Base-by-base conservation (phyloP, 2,797 vertebrate species). In the Onychomys torridus region DNA sequence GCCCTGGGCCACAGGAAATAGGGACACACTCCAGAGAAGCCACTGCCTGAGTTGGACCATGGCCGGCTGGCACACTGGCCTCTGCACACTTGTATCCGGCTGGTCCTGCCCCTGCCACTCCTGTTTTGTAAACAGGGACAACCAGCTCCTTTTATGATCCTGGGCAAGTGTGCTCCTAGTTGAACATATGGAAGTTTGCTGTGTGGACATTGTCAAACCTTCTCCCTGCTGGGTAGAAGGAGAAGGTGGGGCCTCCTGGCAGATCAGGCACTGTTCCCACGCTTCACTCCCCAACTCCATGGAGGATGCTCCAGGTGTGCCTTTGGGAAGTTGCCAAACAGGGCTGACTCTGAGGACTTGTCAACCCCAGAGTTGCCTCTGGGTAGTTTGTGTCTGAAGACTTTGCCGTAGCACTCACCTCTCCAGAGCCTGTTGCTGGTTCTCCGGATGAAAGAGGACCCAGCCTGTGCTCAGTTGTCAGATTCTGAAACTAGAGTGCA, bases 1-100 rank as follows among this genome's bases (percentile, higher is more conserved):
- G 83, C 89, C 69, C 83, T 84, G n/a, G 69, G 89, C 95, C 83
- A 87, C 87, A 85, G 96, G 84, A 97, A 96, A 90, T 93, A 29
- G 90, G 91, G 46, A 43, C 67, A 46, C 77, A 23, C 34, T 76
- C 85, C 67, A 63, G 77, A 55, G 88, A 91, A 96, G 82, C 88
- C 83, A 40, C 87, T 25, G 91, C 59, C 90, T 32, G 59, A 27
- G 27, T 61, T 49, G 87, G 79, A 55, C 29, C 12, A 0, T 23
- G 75, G 91, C 95, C 40, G 8, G 57, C 91, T 73, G 85, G 91
- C 83, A 88, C 83, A 0, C 2, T 73, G 78, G 65, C 92, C 83
- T 92, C 61, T 40, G 9, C 55, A 67, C 69, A 90, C 11, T 78
- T 32, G 10, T 34, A 8, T 92, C 90, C 90, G 69, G 90, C 69